Evolutionary conservation across 1,140 invertebrate species (phyloP), one percentile per base, ranked within the genome.

Genomic region (Cataglyphis hispanica): DNA sequence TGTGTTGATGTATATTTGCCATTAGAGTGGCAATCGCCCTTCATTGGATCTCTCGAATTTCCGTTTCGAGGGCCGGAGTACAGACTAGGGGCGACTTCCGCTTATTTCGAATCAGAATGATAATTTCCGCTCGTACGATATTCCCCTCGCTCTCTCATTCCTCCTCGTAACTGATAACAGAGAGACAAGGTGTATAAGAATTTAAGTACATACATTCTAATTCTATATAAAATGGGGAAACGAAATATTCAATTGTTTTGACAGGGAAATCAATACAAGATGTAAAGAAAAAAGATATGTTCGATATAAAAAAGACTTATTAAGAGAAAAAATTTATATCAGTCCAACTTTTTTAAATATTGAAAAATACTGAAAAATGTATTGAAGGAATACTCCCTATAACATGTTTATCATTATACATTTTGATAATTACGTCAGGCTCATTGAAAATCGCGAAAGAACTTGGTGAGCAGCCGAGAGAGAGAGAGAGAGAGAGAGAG

Each of bases 61-160:
- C 87, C 87, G 88, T 84, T 67, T 87, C 27, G 37, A 87, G 34
- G 43, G 43, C 11, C 56, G 40, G 56, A 31, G 40, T 43, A 58
- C 56, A 11, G 31, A 81, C 53, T 61, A 67, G 60, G 58, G 56
- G 56, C 70, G 27, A 86, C 86, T 90, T 90, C 88, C 89, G 88
- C 67, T 86, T 56, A 84, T 78, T 77, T 90, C 70, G 53, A 69
- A 75, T 90, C 64, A 31, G 58, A 84, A 83, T 77, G 70, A 86
- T 67, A 11, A 89, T 87, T 85, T 90, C 89, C 88, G 83, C 74
- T 87, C 83, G 25, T 50, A 61, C 37, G 16, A 31, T 46, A 31
- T 77, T 87, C 83, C 81, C 50, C 60, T 60, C 31, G 13, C 56
- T 85, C 69, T 87, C 75, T 83, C 64, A 37, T 76, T 77, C 6